Conservation (phyloP, 2,797 vertebrate genomes). For the Sebastes paucispinis region DNA sequence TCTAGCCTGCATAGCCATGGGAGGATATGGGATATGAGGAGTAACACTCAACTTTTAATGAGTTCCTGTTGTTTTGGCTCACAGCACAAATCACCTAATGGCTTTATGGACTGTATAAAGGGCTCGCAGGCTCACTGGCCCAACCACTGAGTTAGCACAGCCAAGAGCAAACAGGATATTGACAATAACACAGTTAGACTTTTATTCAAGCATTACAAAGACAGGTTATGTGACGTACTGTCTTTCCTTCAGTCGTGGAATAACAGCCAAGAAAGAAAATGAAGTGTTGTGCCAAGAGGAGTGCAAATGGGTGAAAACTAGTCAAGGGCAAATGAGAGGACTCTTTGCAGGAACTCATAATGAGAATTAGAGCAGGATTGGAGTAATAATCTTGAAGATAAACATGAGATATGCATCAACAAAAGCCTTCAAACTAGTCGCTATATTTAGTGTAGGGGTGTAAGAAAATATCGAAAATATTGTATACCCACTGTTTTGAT, state of each 20-base stretch:
- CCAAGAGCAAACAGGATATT: constrained; percentile 65
- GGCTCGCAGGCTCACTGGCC: constrained; percentile 17
- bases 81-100: constrained; percentile 50
- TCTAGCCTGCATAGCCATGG: not conserved
- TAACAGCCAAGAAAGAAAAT: not conserved
- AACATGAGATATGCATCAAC: not conserved
- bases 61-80: constrained; percentile 69
- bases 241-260: constrained; percentile 22
- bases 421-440: no score
- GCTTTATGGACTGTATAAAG: constrained; percentile 54
- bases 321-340: not conserved
- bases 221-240: constrained; percentile 34
- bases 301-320: not conserved
- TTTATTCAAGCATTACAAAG: constrained; percentile 40
- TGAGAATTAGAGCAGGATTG: not conserved
- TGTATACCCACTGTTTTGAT: no score
- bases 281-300: not conserved
- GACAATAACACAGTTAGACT: constrained; percentile 57
- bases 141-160: constrained; percentile 21
- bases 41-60: constrained; percentile 46
- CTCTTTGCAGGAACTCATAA: constrained; percentile 7
- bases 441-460: no score
- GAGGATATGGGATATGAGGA: constrained; percentile 20
- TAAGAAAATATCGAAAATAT: no score
- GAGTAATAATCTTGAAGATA: not conserved